Evolutionary conservation across 2,797 vertebrate species (phyloP).

Genomic region (Hirundo rustica): DNA sequence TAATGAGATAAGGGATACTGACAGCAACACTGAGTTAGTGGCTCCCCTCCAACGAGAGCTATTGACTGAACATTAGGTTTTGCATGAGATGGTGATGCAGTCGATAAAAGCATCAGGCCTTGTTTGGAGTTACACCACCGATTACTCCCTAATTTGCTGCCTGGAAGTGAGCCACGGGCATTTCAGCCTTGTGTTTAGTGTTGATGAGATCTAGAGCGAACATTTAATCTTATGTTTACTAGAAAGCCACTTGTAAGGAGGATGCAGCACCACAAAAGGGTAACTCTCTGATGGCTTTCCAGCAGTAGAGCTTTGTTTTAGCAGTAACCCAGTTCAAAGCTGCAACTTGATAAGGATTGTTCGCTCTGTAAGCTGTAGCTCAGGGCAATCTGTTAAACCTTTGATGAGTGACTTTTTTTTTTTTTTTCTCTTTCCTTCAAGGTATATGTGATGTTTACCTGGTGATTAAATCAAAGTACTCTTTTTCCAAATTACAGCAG

Average conservation of each 20-base stretch:
- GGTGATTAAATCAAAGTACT: neutral
- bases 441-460: neutral
- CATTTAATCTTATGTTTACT: conserved; percentile 73
- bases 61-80: conserved; percentile 76
- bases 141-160: conserved; percentile 73
- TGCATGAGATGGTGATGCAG: conserved; percentile 73
- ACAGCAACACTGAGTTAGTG: conserved; percentile 72
- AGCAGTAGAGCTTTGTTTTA: conserved; percentile 34
- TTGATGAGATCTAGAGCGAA: conserved; percentile 65
- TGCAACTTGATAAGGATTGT: neutral
- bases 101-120: conserved; percentile 77
- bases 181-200: conserved; percentile 60
- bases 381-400: neutral
- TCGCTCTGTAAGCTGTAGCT: neutral
- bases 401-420: neutral
- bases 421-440: neutral
- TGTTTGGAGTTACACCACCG: conserved; percentile 69
- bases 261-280: neutral
- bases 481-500: neutral
- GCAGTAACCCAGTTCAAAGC: conserved; percentile 19
- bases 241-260: conserved; percentile 39
- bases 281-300: conserved; percentile 31
- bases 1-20: conserved; percentile 78
- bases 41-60: conserved; percentile 71
- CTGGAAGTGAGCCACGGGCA: conserved; percentile 75